phyloP scores from a whole-genome alignment of 2,888 invertebrate genomes.

The Mongoloraphidia duomilia region DNA sequence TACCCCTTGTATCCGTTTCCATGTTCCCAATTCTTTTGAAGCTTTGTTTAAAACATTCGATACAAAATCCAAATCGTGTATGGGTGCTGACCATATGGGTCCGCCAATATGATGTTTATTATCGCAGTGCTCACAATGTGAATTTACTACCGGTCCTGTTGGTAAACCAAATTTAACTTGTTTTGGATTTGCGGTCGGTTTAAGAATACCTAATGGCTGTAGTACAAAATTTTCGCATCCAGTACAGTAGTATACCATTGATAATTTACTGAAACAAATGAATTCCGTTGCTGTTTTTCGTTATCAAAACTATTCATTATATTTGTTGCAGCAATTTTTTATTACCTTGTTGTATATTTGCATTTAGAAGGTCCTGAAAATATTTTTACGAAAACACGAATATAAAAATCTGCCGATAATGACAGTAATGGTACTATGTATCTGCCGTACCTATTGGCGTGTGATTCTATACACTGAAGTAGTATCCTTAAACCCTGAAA shows the following conservation, averaged over 20 bases:
- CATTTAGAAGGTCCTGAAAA: conserved; percentile 67
- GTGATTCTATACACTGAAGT: conserved; percentile 75
- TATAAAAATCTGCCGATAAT: conserved; percentile 91
- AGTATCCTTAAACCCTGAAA: conserved; percentile 80
- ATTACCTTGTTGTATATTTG: conserved; percentile 68
- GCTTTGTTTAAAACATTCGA: conserved; percentile 39
- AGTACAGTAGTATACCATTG: conserved; percentile 77
- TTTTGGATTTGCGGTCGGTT: conserved; percentile 39
- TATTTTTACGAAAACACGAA: conserved; percentile 82
- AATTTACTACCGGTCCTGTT: conserved; percentile 49
- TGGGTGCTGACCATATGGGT: conserved; percentile 82
- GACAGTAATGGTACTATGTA: conserved; percentile 85
- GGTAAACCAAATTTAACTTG: conserved; percentile 51
- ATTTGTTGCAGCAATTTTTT: conserved; percentile 6
- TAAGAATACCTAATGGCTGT: conserved; percentile 58
- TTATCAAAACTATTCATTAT: not conserved
- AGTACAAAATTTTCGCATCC: conserved; percentile 74
- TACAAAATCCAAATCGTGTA: conserved; percentile 73
- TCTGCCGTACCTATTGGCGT: conserved; percentile 84
- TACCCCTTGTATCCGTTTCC: conserved; percentile 63
- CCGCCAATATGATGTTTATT: conserved; percentile 69
- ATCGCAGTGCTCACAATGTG: conserved; percentile 60
- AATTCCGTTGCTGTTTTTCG: not conserved
- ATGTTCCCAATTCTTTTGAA: conserved; percentile 45
- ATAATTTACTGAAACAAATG: conserved; percentile 51